Base-by-base conservation (phyloP, 1,140 invertebrate species). In the Micrasema longulum region DNA sequence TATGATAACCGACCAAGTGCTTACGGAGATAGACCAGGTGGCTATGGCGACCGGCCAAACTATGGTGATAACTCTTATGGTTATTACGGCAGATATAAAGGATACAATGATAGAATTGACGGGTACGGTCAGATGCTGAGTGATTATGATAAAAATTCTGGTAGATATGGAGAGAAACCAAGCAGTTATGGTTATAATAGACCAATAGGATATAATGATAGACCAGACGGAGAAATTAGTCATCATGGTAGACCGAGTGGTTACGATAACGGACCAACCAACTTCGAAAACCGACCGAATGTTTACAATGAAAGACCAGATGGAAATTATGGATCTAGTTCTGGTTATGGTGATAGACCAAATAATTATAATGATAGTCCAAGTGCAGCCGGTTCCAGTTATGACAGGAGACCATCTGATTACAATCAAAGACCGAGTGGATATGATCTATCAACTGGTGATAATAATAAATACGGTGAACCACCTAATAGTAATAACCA, bases 191-290 rank as follows among this genome's bases (percentile, higher is more conserved):
- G 2, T n/a, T n/a, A 23, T 16, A 14, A 57, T 41, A 2, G 11
- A 31, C 65, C 65, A 23, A 43, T 43, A 52, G 22, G 47, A 5
- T 60, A 41, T 9, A 38, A 35, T 43, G 7, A 52, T 1, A 70
- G 45, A 64, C 68, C 68, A 23, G 31, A 47, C 7, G 20, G 66
- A 14, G 22, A 74, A 9, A 67, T 52, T 18, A 50, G 69, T n/a
- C 18, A 70, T 31, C 3, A 31, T 31, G 26, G 26, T 26, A 55
- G 20, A 43, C 43, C 43, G 0, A 1, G 7, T 9, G 26, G 48
- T 14, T 66, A 66, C 12, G 18, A 60, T 45, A 53, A 48, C 12
- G 26, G 52, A 20, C 66, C 66, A 26, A 45, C 18, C 4, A 10
- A 22, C 2, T 43, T 45, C 16, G 11, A 57, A 14, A 43, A 57